phyloP scores from a whole-genome alignment of 2,888 invertebrate species.

The Diabrotica balteata region DNA sequence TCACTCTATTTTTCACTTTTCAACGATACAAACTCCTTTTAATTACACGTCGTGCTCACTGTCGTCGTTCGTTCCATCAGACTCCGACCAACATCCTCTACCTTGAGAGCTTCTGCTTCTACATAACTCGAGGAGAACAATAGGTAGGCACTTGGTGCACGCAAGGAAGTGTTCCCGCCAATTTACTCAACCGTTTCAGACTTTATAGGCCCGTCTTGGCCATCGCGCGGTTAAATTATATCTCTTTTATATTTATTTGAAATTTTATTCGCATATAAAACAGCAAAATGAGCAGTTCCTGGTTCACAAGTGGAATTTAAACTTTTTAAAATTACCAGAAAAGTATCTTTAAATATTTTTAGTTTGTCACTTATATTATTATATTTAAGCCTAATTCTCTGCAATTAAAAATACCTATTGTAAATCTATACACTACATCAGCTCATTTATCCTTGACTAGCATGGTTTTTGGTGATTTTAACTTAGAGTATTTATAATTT shows the following conservation, averaged over 20 bases:
- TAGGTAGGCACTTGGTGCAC: conserved; percentile 19
- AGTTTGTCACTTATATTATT: no score
- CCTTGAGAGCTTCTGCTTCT: conserved; percentile 8
- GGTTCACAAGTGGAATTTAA: not conserved
- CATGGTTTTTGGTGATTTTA: no score
- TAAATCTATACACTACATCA: no score
- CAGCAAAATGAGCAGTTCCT: not conserved
- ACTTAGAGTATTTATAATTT: no score
- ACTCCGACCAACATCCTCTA: conserved; percentile 8
- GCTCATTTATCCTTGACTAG: no score
- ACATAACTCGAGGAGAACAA: conserved; percentile 25
- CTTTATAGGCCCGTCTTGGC: conserved; percentile 6
- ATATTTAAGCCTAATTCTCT: no score
- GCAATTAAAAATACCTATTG: no score
- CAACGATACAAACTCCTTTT: not conserved
- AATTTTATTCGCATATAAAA: not conserved
- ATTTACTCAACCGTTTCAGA: conserved; percentile 32
- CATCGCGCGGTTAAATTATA: no score
- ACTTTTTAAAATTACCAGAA: no score
- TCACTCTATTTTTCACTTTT: no score
- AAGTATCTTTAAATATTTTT: no score
- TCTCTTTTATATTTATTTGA: no score
- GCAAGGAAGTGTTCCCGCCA: conserved; percentile 36
- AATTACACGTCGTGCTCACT: not conserved
- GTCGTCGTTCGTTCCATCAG: conserved; percentile 2